Percentiles rank a stretch among this genome's conserved stretches.
Conservation (phyloP, 2,113 vertebrate species). For the Clarias gariepinus region DNA sequence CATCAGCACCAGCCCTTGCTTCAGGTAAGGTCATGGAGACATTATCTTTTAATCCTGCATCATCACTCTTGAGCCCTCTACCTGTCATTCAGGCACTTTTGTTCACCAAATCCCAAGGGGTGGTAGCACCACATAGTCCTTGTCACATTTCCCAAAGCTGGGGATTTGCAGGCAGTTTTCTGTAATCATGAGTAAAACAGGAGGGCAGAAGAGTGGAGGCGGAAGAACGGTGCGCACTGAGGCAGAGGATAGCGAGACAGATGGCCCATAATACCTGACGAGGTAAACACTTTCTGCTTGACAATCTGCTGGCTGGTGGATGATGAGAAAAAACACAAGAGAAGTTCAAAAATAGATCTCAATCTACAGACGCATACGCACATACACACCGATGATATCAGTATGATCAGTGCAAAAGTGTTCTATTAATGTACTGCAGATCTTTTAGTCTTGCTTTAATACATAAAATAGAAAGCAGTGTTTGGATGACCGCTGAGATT, state of each 20-base stretch:
- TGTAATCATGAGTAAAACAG: constrained; percentile 43
- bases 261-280: constrained; percentile 31
- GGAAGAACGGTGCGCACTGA: background rate
- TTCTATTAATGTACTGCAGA: background rate
- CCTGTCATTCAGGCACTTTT: constrained; percentile 26
- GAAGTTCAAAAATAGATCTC: constrained; percentile 23
- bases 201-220: constrained; percentile 17
- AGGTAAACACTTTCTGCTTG: constrained; percentile 3
- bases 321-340: background rate
- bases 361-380: background rate
- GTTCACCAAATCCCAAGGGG: constrained; percentile 18
- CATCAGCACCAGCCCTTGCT: constrained; percentile 1
- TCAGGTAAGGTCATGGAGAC: constrained; percentile 27
- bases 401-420: background rate
- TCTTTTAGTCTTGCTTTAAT: background rate
- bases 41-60: constrained; percentile 50
- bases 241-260: constrained; percentile 23
- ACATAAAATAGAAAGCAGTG: background rate
- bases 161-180: constrained; percentile 42
- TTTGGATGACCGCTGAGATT: background rate
- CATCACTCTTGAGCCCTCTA: constrained; percentile 14
- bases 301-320: constrained; percentile 23
- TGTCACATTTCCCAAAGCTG: constrained; percentile 36
- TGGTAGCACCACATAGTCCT: constrained; percentile 36
- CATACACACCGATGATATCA: background rate